Evolutionary conservation across 2,888 invertebrate genomes (phyloP).

Genomic region (Linnaemya vulpina): DNA sequence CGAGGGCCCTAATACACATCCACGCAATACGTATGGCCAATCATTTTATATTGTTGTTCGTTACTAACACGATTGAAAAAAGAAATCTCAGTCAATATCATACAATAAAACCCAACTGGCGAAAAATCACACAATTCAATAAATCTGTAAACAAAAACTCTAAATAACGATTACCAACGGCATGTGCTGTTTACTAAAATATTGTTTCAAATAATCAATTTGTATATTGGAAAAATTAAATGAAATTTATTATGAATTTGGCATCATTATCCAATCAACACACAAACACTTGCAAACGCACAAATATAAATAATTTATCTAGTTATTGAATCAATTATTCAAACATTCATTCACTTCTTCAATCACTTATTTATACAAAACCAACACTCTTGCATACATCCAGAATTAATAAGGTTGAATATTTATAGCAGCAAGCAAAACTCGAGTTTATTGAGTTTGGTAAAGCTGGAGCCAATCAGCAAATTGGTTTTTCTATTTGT

Average conservation of each 20-base stretch:
- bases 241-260: conserved; percentile 31
- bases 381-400: background rate
- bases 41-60: no score
- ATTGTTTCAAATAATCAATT: conserved; percentile 23
- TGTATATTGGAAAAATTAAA: conserved; percentile 22
- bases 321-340: conserved; percentile 34
- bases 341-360: conserved; percentile 28
- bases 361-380: conserved; percentile 13
- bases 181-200: background rate
- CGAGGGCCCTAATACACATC: no score
- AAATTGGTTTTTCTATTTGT: conserved; percentile 43
- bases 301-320: background rate
- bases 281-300: background rate
- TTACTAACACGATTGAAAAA: no score
- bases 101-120: background rate
- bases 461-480: conserved; percentile 47
- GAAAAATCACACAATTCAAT: conserved; percentile 1
- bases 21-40: no score
- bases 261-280: conserved; percentile 41
- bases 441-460: conserved; percentile 32
- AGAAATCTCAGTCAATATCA: no score
- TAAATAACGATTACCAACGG: background rate
- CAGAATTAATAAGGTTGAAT: conserved; percentile 33
- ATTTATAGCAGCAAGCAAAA: conserved; percentile 20
- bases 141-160: background rate